Base-by-base conservation (phyloP, 2,888 invertebrate genomes). In the Eupithecia abbreviata region DNA sequence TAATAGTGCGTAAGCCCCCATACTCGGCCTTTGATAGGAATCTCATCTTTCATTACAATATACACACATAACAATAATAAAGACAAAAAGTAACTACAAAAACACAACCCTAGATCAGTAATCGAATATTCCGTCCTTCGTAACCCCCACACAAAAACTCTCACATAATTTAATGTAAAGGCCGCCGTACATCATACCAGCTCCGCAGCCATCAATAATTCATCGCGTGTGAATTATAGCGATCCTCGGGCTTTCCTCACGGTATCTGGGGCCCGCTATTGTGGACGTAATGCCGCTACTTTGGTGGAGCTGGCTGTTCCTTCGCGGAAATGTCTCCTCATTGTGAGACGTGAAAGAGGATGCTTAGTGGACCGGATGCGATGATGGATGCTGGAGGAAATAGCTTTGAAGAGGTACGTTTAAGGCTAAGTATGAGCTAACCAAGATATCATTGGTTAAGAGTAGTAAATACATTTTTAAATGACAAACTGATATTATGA, bases 151-250 rank as follows among this genome's bases (percentile, higher is more conserved):
- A n/a, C n/a, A 72, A 72, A 77, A 71, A 72, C 69, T 43, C 62
- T 10, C 42, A 70, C 78, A 75, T 78, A 75, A 73, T 73, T 78
- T 75, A 72, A 75, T 75, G 75, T 73, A 71, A 75, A 75, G 75
- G 75, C 70, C 72, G 78, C 72, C 75, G 73, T 81, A 81, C 79
- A 82, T 81, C 80, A 82, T 82, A 78, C 77, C 84, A 81, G 84
- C 82, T 83, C 79, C n/a, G 83, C 30, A 81, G 78, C 84, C 84
- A 92, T 92, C 92, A 91, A 92, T 92, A 92, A 92, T 92, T 92
- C 92, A 92, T 92, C 82, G 83, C 77, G 73, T 81, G 85, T 90
- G 90, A 92, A 88, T 91, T 92, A 92, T 91, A 85, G 87, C 86
- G 82, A 88, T 90, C 88, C 88, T 83, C 79, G 81, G 81, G 89